Evolutionary conservation across 64 coral and sea anemone species (phyloP).

Genomic region (Hydrozoanthus tunicans): DNA sequence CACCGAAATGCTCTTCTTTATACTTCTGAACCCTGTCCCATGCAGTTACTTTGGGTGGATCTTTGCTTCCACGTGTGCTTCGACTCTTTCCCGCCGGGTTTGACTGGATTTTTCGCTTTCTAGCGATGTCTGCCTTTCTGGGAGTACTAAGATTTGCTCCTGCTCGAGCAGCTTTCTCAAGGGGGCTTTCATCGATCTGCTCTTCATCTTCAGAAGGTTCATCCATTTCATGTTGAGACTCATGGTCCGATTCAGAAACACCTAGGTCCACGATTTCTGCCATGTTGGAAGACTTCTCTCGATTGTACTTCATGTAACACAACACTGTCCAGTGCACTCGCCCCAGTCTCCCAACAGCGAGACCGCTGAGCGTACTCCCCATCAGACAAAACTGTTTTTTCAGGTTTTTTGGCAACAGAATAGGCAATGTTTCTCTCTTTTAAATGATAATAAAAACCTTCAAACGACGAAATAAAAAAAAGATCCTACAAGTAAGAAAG

Average conservation of each 20-base stretch:
- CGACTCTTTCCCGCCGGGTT: slow-evolving; percentile 33
- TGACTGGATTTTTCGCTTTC: slow-evolving; percentile 42
- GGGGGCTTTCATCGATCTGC: neutral
- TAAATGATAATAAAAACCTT: neutral
- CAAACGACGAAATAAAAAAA: neutral
- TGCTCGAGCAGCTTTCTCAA: slow-evolving; percentile 6
- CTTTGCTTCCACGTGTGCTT: slow-evolving; percentile 50
- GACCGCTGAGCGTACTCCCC: neutral
- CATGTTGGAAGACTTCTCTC: neutral
- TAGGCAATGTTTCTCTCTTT: neutral
- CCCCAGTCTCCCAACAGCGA: neutral
- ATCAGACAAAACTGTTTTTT: no score
- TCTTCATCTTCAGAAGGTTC: neutral
- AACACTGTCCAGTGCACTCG: neutral
- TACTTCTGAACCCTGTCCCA: slow-evolving; percentile 48
- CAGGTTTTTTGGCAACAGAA: neutral
- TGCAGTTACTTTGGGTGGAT: slow-evolving; percentile 43
- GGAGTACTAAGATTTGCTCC: slow-evolving; percentile 15
- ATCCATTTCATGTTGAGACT: slow-evolving; percentile 4
- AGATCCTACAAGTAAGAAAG: neutral
- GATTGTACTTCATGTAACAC: no score
- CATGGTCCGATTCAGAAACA: no score
- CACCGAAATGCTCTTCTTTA: slow-evolving; percentile 39
- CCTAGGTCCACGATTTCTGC: neutral
- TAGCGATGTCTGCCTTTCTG: slow-evolving; percentile 38